Evolutionary conservation across 2,113 vertebrate genomes (phyloP).

Genomic region (Polypterus bichir): DNA sequence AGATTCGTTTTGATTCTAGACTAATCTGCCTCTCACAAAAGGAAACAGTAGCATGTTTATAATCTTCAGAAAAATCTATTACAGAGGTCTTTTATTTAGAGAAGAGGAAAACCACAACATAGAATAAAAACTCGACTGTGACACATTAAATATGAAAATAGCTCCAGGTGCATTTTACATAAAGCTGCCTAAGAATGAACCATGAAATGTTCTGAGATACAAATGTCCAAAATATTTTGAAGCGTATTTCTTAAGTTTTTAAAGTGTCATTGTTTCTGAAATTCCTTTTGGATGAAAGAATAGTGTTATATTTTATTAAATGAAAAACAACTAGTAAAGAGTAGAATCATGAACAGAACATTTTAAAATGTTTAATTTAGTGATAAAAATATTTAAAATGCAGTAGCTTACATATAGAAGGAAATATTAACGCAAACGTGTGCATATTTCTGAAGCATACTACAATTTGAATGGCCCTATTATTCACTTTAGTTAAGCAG

Average conservation of each 20-base stretch:
- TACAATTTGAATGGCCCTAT: not conserved
- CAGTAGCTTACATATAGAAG: not conserved
- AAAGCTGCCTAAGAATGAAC: not conserved
- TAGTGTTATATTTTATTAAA: not conserved
- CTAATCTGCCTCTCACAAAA: slow-evolving; percentile 11
- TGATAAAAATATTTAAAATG: too few relatives aligned
- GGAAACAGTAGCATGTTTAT: not conserved
- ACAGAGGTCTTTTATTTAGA: not conserved
- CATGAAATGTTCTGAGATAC: not conserved
- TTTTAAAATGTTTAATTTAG: too few relatives aligned
- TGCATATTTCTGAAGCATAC: not conserved
- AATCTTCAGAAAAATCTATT: slow-evolving; percentile 7
- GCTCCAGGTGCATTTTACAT: not conserved
- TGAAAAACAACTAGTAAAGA: not conserved
- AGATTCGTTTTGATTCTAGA: not conserved
- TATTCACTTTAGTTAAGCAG: not conserved
- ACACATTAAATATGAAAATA: not conserved
- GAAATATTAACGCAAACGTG: not conserved
- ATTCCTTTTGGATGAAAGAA: not conserved
- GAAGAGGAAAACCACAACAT: not conserved
- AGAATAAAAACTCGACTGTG: not conserved
- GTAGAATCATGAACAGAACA: not conserved
- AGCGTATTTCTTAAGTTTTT: not conserved
- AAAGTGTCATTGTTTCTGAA: not conserved
- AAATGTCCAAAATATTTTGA: not conserved